These are phyloP conservation scores for Denticeps clupeoides DNA, from an alignment of 2,797 vertebrate genomes.

Conservation along the genomic window DNA sequence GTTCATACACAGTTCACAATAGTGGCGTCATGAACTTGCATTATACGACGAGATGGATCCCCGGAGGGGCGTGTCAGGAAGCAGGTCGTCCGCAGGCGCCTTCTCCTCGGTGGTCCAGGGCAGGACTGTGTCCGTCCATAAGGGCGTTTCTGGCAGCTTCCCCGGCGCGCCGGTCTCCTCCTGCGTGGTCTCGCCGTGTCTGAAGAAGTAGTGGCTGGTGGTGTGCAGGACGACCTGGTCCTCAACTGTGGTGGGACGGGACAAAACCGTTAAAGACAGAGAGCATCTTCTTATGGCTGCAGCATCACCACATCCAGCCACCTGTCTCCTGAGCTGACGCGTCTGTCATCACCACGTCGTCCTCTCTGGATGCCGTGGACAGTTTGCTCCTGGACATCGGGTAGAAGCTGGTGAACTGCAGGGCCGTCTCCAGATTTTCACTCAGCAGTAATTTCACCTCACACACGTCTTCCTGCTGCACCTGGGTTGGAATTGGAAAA, in stretches of 20 bases:
- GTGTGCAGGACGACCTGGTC: conserved; percentile 71
- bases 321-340: conserved; percentile 68
- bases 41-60: conserved; percentile 78
- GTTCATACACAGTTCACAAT: too few relatives aligned
- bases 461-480: conserved; percentile 77
- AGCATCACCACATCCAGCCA: conserved; percentile 25
- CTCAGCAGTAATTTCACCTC: conserved; percentile 83
- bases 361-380: conserved; percentile 68
- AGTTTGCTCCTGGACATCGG: conserved; percentile 80
- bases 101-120: conserved; percentile 56
- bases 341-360: conserved; percentile 71
- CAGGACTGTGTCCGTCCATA: conserved; percentile 67
- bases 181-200: conserved; percentile 75
- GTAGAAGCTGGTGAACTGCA: conserved; percentile 69
- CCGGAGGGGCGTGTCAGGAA: conserved; percentile 66
- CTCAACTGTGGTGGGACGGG: conserved; percentile 41
- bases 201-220: conserved; percentile 77
- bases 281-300: neutral
- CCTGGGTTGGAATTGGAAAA: conserved; percentile 52
- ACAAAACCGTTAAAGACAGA: too few relatives aligned
- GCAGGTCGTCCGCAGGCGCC: conserved; percentile 62
- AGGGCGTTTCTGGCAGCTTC: conserved; percentile 86
- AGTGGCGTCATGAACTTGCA: conserved; percentile 55
- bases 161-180: conserved; percentile 79
- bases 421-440: conserved; percentile 64